phyloP scores from a whole-genome alignment of 2,888 invertebrate species.

The Hecatera dysodea region DNA sequence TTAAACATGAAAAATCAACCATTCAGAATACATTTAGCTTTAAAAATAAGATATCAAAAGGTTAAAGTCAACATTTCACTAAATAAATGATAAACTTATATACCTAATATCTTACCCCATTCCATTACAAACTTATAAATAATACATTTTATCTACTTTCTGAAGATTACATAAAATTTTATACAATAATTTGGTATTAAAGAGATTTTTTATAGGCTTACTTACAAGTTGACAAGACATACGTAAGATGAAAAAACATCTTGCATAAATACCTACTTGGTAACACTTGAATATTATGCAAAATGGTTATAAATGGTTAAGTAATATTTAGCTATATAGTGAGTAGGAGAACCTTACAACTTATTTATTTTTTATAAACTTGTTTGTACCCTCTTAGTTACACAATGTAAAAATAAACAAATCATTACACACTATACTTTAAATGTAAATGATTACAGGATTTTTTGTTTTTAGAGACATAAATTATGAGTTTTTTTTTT shows the following conservation, averaged over 20 bases:
- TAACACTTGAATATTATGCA: slow-evolving; percentile 31
- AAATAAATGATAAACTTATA: slow-evolving; percentile 18
- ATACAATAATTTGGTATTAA: not conserved
- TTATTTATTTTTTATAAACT: not conserved
- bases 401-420: not conserved
- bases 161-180: slow-evolving; percentile 16
- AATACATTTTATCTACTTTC: not conserved
- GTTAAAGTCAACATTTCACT: not conserved
- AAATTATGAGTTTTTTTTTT: not conserved
- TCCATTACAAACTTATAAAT: slow-evolving; percentile 5
- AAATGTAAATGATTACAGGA: too few species aligned
- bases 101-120: not conserved
- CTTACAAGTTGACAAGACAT: slow-evolving; percentile 5
- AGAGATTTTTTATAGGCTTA: slow-evolving; percentile 1
- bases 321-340: not conserved
- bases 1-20: not conserved
- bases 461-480: not conserved
- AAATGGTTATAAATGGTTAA: slow-evolving; percentile 20
- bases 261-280: slow-evolving; percentile 2
- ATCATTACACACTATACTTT: not conserved
- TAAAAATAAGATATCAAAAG: not conserved
- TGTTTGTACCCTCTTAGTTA: not conserved
- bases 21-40: not conserved
- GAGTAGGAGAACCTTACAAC: not conserved
- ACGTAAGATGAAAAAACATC: not conserved